Conservation (phyloP, 1,140 invertebrate genomes). For the Drosophila pruinosa region DNA sequence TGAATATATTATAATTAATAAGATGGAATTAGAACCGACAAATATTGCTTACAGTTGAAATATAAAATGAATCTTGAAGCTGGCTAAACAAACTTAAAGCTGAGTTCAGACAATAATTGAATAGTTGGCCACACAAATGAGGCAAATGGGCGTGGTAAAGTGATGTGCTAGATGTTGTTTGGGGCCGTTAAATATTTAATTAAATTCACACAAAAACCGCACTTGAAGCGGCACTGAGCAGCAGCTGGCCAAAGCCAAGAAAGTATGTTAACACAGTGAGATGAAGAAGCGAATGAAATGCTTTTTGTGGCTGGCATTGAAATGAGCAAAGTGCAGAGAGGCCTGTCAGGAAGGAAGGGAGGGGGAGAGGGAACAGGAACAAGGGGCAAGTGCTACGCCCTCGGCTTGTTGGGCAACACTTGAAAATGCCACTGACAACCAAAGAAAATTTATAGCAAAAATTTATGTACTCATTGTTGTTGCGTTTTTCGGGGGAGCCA, state of each 20-base stretch:
- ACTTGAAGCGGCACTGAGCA: slow-evolving; percentile 40
- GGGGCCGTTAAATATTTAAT: slow-evolving; percentile 73
- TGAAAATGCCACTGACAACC: slow-evolving; percentile 78
- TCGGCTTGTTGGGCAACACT: slow-evolving; percentile 39
- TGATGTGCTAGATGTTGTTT: background rate
- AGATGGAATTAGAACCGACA: too few relatives aligned
- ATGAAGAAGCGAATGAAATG: slow-evolving; percentile 57
- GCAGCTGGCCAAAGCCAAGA: slow-evolving; percentile 44
- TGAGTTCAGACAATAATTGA: slow-evolving; percentile 8
- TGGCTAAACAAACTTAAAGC: background rate
- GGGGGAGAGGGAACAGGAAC: background rate
- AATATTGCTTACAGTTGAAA: too few relatives aligned
- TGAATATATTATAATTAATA: too few relatives aligned
- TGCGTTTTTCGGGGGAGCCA: slow-evolving; percentile 24
- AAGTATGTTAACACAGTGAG: slow-evolving; percentile 48
- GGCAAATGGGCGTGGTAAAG: slow-evolving; percentile 2
- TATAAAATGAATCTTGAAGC: background rate
- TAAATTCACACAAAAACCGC: slow-evolving; percentile 71
- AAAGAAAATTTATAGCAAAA: slow-evolving; percentile 79
- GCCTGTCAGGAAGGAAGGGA: background rate
- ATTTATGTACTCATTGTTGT: slow-evolving; percentile 70
- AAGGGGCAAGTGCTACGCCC: background rate
- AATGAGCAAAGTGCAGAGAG: slow-evolving; percentile 56
- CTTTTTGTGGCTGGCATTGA: slow-evolving; percentile 75
- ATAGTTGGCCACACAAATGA: background rate